Percentiles rank a stretch among this genome's conserved stretches.
These are phyloP conservation scores for Ophioderma brevispina DNA, from an alignment of 35 echinoderm and acorn worm genomes.

Conservation along the genomic window DNA sequence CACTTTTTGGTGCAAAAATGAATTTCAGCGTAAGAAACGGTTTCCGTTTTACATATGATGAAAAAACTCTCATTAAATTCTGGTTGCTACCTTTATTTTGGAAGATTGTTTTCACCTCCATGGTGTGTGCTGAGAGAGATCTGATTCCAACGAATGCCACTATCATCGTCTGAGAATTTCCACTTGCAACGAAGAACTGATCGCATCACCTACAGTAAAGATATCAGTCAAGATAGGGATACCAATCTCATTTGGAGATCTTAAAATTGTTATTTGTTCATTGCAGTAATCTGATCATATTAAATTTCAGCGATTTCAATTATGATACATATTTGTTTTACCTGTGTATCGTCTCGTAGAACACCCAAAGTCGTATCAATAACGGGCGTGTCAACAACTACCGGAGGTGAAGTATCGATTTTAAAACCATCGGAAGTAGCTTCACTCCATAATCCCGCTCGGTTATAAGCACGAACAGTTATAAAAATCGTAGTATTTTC, in stretches of 20 bases:
- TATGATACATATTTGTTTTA: no score
- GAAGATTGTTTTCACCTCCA: not conserved
- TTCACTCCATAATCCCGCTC: slow-evolving; percentile 36
- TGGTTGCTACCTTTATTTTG: not conserved
- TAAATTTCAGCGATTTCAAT: no score
- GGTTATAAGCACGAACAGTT: slow-evolving; percentile 40
- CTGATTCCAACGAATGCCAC: not conserved
- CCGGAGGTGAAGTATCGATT: slow-evolving; percentile 36
- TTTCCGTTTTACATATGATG: no score
- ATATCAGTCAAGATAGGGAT: no score
- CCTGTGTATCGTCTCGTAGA: not conserved
- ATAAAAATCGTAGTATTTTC: slow-evolving; percentile 9
- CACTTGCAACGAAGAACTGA: not conserved
- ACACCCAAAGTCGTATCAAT: not conserved
- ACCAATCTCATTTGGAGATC: no score
- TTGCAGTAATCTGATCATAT: no score
- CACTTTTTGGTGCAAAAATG: no score
- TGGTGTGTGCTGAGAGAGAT: not conserved
- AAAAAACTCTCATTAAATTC: no score
- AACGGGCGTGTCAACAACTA: not conserved
- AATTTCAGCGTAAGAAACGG: no score
- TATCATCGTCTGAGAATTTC: no score
- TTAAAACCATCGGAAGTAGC: slow-evolving; percentile 36
- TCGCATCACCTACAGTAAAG: not conserved
- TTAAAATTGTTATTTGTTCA: no score